Base-by-base conservation (phyloP, 1,140 invertebrate species). In the Arion vulgaris region DNA sequence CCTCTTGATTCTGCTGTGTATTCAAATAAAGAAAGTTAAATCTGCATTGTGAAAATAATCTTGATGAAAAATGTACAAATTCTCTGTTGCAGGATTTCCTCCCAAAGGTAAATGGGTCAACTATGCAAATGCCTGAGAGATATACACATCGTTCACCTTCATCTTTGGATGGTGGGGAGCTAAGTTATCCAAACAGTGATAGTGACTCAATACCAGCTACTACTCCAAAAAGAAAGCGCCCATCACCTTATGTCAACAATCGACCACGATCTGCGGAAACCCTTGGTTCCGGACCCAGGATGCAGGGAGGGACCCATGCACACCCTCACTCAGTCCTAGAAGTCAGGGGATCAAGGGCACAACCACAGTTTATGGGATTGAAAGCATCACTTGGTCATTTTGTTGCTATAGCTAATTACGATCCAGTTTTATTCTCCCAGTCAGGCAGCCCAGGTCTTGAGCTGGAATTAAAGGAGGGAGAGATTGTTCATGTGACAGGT, bases 401-500 rank as follows among this genome's bases (percentile, higher is more conserved):
- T 83, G 77, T 86, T 45, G 89, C 86, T 17, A 84, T 90, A 2
- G 82, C 88, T 19, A 87, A 91, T 38, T 91, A 90, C 75, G 80
- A 87, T 66, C 90, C 90, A n/a, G 69, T 78, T 28, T 9, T 85
- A 0, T 90, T 87, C 39, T 90, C 90, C 23, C 80, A 80, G 72
- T 90, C 88, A 87, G 87, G 85, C 1, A 84, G 86, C 23, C 84
- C 84, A 32, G 49, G 82, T 4, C 81, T 89, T 51, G 89, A 91
- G 72, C 53, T 90, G n/a, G 49, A 80, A 34, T 79, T 91, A 13
- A 86, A 81, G 45, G 88, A 91, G 76, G 89, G 88, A 75, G 86
- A 91, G 82, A 73, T 82, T 23, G 89, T 91, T 26, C 81, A 71
- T 15, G 84, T 90, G 11, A 85, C 85, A 83, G 90, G 90, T 91